Conservation (phyloP, 92 coral and sea anemone species). For the Phymanthus crucifer region DNA sequence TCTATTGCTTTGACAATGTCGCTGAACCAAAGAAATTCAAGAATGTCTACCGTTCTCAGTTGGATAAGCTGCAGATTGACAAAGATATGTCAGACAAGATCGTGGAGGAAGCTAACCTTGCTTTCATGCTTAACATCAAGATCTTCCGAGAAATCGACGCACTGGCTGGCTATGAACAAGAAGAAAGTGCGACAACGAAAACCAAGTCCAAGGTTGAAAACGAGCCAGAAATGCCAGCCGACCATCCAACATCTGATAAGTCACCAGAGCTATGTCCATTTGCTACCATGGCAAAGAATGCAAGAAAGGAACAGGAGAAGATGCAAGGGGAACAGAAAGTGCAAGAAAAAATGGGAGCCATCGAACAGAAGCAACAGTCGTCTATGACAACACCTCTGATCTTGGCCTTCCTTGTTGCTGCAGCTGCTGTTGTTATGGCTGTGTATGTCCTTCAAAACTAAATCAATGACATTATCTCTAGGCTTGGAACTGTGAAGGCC, state of each 20-base stretch:
- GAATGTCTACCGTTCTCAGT: slow-evolving; percentile 77
- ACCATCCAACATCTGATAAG: background rate
- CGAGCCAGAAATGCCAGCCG: slow-evolving; percentile 25
- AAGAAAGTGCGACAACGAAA: slow-evolving; percentile 24
- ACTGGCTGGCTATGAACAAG: slow-evolving; percentile 67
- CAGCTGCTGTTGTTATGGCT: slow-evolving; percentile 40
- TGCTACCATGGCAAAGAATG: slow-evolving; percentile 75
- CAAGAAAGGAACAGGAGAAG: slow-evolving; percentile 30
- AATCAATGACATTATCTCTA: background rate
- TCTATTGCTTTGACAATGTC: slow-evolving; percentile 75
- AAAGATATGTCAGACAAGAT: slow-evolving; percentile 79
- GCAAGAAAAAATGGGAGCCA: background rate
- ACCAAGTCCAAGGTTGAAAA: slow-evolving; percentile 20
- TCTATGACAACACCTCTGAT: slow-evolving; percentile 24
- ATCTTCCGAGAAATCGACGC: slow-evolving; percentile 84
- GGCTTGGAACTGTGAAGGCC: too few relatives aligned
- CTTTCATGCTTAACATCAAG: slow-evolving; percentile 77
- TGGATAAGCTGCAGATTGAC: slow-evolving; percentile 71
- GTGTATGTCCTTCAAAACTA: slow-evolving; percentile 18
- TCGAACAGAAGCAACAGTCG: background rate
- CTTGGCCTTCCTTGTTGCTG: slow-evolving; percentile 51
- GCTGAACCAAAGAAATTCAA: slow-evolving; percentile 83
- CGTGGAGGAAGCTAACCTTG: slow-evolving; percentile 83
- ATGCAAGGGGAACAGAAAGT: background rate
- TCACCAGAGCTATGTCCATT: slow-evolving; percentile 70